Conservation (phyloP, 2,888 invertebrate species). For the Cepaea hortensis region DNA sequence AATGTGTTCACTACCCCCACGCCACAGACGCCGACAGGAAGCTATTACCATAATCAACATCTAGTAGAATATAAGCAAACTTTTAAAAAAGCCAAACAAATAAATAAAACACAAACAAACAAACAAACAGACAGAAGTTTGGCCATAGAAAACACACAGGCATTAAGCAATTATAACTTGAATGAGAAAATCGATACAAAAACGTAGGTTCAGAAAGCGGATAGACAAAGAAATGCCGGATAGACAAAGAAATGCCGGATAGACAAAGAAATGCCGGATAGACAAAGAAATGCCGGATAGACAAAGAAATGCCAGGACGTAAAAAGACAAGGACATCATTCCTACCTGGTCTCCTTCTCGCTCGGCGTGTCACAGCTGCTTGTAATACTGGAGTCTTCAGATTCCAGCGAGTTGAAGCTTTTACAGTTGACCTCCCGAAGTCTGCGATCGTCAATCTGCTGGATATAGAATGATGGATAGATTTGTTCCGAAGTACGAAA, state of each 20-base stretch:
- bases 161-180: background rate
- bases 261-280: constrained; percentile 22
- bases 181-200: no score
- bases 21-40: no score
- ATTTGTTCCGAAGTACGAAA: no score
- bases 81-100: background rate
- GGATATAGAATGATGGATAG: no score
- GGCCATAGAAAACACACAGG: background rate
- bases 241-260: constrained; percentile 7
- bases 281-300: background rate
- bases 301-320: background rate
- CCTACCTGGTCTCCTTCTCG: constrained; percentile 77
- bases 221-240: constrained; percentile 2
- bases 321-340: background rate
- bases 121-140: background rate
- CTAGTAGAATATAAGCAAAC: background rate
- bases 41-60: no score
- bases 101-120: background rate
- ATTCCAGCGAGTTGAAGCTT: constrained; percentile 81
- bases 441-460: constrained; percentile 85
- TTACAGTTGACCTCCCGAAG: constrained; percentile 79
- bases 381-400: constrained; percentile 81
- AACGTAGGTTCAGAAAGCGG: no score
- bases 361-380: constrained; percentile 80
- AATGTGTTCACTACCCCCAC: no score